A percentile compares a stretch with the other conserved stretches of the same genome.
These are phyloP conservation scores for Andricus grossulariae DNA, from an alignment of 1,140 invertebrate species.

Conservation along the genomic window DNA sequence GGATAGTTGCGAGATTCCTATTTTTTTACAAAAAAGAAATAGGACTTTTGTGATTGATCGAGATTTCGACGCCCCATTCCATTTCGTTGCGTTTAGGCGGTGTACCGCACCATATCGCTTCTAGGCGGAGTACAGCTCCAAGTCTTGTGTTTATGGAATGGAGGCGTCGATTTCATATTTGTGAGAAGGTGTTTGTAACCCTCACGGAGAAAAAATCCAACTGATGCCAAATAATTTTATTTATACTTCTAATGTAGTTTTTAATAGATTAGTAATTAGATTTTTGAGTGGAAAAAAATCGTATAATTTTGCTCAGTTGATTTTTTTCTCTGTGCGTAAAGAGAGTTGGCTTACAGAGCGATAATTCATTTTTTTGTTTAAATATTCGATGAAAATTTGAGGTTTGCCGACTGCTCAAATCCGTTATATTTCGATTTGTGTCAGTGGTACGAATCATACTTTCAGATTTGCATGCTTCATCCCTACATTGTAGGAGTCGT, in stretches of 20 bases:
- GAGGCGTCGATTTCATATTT: not conserved
- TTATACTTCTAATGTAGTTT: conserved; percentile 4
- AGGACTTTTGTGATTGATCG: not conserved
- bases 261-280: conserved; percentile 3
- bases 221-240: conserved; percentile 25
- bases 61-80: too few species aligned
- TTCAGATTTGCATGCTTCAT: conserved; percentile 51
- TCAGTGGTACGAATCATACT: conserved; percentile 42
- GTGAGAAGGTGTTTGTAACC: not conserved
- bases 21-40: not conserved
- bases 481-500: conserved; percentile 43
- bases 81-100: too few species aligned
- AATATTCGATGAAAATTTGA: not conserved
- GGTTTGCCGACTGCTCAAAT: conserved; percentile 41
- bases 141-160: too few species aligned
- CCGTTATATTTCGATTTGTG: conserved; percentile 42
- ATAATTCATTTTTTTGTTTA: not conserved
- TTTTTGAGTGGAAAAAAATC: not conserved
- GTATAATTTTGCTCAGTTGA: conserved; percentile 10
- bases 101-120: too few species aligned
- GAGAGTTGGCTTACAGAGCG: not conserved
- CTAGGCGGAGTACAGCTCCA: too few species aligned
- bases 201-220: conserved; percentile 29
- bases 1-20: not conserved
- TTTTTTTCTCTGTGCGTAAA: not conserved